Conservation (phyloP, 2,113 vertebrate genomes). For the Varanus salvator region DNA sequence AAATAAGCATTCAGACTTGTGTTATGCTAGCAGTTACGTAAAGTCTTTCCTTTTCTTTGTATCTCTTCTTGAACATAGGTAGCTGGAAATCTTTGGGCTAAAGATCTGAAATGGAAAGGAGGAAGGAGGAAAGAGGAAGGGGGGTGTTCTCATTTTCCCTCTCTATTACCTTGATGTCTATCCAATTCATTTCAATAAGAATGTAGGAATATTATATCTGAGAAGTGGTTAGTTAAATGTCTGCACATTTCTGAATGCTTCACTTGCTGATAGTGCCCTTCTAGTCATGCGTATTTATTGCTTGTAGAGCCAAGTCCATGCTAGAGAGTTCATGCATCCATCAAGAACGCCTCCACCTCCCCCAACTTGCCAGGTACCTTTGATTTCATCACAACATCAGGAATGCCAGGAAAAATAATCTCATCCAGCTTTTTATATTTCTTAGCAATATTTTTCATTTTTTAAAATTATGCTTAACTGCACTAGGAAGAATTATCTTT, state of each 20-base stretch:
- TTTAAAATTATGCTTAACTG: background rate
- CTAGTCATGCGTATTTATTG: conserved; percentile 26
- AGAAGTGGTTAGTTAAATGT: conserved; percentile 18
- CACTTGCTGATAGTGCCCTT: conserved; percentile 5
- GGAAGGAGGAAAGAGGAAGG: background rate
- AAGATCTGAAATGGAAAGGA: background rate
- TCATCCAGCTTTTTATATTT: background rate
- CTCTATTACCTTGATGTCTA: conserved; percentile 11
- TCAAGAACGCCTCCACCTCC: background rate
- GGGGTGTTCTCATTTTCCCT: background rate
- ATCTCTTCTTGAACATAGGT: background rate
- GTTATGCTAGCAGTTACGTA: background rate
- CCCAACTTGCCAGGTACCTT: background rate
- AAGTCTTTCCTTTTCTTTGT: too few relatives aligned
- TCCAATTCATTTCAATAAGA: conserved; percentile 22
- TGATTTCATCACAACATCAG: background rate
- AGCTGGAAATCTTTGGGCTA: background rate
- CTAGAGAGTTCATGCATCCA: background rate
- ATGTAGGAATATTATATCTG: conserved; percentile 4
- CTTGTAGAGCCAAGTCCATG: background rate
- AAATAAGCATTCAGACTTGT: conserved; percentile 1
- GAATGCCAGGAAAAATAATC: background rate
- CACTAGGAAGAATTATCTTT: background rate
- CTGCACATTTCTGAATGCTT: conserved; percentile 15
- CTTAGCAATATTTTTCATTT: background rate